Evolutionary conservation across 1,140 invertebrate species (phyloP), one percentile per base, ranked within the genome.

Genomic region (Neoseiulus cucumeris): DNA sequence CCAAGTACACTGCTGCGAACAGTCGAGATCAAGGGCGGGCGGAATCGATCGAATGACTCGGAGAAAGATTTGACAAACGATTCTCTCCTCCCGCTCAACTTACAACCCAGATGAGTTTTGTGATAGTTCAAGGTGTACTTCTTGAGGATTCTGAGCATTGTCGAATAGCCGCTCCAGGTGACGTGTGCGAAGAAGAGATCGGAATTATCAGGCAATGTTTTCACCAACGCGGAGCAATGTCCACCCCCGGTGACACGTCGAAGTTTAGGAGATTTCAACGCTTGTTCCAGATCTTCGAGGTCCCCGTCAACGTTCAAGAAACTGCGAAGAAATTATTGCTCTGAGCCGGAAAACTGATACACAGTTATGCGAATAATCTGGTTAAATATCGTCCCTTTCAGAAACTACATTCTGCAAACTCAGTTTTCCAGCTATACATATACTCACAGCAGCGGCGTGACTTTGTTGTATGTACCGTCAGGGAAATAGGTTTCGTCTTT

Each of bases 141-240:
- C 75, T 96, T 96, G 70, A 92, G 78, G 18, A 95, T 82, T 69
- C 89, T 79, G 59, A 92, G 77, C 91, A 96, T 94, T 69, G 83
- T 83, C 25, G 82, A 80, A 72, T 89, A 94, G 65, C 83, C 83
- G 70, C 76, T 79, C 77, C 84, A 85, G 0, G 86, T 83, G 65
- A 83, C 84, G 73, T 87, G 85, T 18, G 82, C 79, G 42, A 84
- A 75, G 68, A 79, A 79, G 7, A 84, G 73, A 68, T 82, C 81
- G 14, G 73, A 71, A 70, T 79, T 76, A n/a, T 74, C 75, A 5
- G 78, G 75, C 33, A 81, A 70, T 41, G 83, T 69, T 74, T 83
- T 84, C 29, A 85, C 74, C 2, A 85, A 72, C 47, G 81, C 82
- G 22, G 83, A 83, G 68, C 81, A 82, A 33, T 77, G 77, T 66